Evolutionary conservation across 1,140 invertebrate genomes (phyloP).

Genomic region (Diorhabda carinulata): DNA sequence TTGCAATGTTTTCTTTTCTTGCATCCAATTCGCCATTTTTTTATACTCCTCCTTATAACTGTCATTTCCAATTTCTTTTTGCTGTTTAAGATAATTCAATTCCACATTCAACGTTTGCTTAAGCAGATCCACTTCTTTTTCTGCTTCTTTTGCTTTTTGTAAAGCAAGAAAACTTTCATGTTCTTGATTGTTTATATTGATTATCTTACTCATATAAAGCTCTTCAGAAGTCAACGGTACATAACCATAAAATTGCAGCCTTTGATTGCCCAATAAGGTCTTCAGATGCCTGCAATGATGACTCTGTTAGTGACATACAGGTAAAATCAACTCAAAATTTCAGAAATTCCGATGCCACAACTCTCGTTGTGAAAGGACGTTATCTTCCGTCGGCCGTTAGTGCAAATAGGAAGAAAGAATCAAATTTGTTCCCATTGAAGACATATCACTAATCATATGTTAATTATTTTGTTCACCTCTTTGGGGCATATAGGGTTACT

Average conservation of each 20-base stretch:
- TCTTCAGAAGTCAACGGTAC: conserved; percentile 40
- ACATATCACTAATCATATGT: no score
- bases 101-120: conserved; percentile 43
- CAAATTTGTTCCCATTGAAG: no score
- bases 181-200: conserved; percentile 33
- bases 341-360: no score
- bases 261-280: conserved; percentile 39
- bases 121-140: conserved; percentile 39
- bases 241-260: conserved; percentile 44
- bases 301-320: background rate
- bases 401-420: no score
- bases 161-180: conserved; percentile 32
- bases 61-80: conserved; percentile 5
- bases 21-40: conserved; percentile 28
- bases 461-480: no score
- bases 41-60: conserved; percentile 17
- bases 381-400: no score
- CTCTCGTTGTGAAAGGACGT: no score
- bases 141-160: conserved; percentile 36
- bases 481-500: no score
- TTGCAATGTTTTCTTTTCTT: conserved; percentile 29
- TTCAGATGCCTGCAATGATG: conserved; percentile 40
- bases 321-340: no score
- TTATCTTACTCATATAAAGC: conserved; percentile 37
- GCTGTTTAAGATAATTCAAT: conserved; percentile 19